Conservation (phyloP, 2,888 invertebrate genomes). For the Drosophila subsilvestris region DNA sequence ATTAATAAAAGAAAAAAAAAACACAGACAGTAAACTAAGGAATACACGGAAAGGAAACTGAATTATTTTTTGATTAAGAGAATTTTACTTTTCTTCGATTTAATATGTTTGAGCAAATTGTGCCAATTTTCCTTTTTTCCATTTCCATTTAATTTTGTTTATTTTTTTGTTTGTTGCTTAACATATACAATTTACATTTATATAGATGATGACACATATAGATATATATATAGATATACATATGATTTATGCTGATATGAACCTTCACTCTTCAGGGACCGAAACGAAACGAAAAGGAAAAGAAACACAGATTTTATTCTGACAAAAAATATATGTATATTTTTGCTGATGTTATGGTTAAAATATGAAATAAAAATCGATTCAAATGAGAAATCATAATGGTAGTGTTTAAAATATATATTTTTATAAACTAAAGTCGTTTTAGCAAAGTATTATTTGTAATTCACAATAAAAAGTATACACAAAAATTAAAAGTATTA, state of each 20-base stretch:
- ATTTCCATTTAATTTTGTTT: slow-evolving; percentile 7
- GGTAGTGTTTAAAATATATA: slow-evolving; percentile 22
- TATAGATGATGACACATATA: slow-evolving; percentile 37
- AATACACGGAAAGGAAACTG: slow-evolving; percentile 25
- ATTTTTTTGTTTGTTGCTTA: slow-evolving; percentile 10
- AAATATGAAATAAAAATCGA: slow-evolving; percentile 32
- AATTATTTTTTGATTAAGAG: not conserved
- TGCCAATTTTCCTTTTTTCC: slow-evolving; percentile 50
- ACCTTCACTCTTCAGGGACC: slow-evolving; percentile 22
- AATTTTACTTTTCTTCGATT: slow-evolving; percentile 21
- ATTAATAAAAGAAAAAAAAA: slow-evolving; percentile 49
- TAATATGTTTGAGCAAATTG: slow-evolving; percentile 66
- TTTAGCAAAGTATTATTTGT: slow-evolving; percentile 25
- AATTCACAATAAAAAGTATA: slow-evolving; percentile 27
- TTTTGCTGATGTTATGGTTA: slow-evolving; percentile 27
- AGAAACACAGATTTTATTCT: slow-evolving; percentile 30
- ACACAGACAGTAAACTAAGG: not conserved
- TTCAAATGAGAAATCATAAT: slow-evolving; percentile 38
- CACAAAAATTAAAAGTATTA: slow-evolving; percentile 35
- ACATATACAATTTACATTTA: slow-evolving; percentile 33
- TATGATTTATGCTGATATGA: slow-evolving; percentile 41
- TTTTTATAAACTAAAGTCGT: slow-evolving; percentile 37
- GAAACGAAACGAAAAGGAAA: not conserved
- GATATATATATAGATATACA: slow-evolving; percentile 43
- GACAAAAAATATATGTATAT: slow-evolving; percentile 38